Evolutionary conservation across 2,113 vertebrate genomes (phyloP), one percentile per base, ranked within the genome.

Genomic region (Psammodynastes pulverulentus): DNA sequence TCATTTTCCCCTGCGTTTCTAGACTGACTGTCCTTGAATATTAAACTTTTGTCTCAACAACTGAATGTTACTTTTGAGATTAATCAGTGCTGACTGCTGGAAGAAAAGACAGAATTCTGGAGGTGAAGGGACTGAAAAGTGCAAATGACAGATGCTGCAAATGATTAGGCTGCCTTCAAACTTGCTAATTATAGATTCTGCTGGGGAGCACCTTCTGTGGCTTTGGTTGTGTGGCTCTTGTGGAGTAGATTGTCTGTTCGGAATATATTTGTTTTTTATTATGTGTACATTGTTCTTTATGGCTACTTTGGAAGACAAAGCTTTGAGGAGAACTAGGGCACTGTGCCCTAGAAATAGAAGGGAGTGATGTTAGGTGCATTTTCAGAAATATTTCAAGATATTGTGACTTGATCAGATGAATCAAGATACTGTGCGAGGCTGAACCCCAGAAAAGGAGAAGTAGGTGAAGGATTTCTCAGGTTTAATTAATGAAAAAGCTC

Each of bases 171-270:
- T 26, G 34, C 10, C 19, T 88, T 26, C 21, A 56, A 43, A 26
- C 23, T 56, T 43, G 52, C n/a, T 88, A 88, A 88, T 88, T 56
- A 88, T 26, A 43, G 87, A 88, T 88, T 88, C 87, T 88, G 52
- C 17, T 88, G 87, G 21, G 39, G 15, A 88, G 39, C 9, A 43
- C 39, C 87, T 56, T 56, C 39, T 88, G 10, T 24, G 34, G 52
- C 10, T 43, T 54, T 12, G 45, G 3, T 23, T 56, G 24, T 88
- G 53, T 26, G 53, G 23, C 23, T 49, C 8, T 52, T 52, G 49
- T 21, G 49, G 29, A 34, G 49, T n/a, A n/a, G 29, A 53, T 87
- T 26, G 52, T 24, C 21, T 56, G 9, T 24, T 56, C 15, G 6
- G 34, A 88, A 88, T 88, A 13, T 26, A 43, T 45, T 54, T 88